These are phyloP conservation scores for Megalurothrips usitatus DNA, from an alignment of 2,888 invertebrate species.

Conservation along the genomic window DNA sequence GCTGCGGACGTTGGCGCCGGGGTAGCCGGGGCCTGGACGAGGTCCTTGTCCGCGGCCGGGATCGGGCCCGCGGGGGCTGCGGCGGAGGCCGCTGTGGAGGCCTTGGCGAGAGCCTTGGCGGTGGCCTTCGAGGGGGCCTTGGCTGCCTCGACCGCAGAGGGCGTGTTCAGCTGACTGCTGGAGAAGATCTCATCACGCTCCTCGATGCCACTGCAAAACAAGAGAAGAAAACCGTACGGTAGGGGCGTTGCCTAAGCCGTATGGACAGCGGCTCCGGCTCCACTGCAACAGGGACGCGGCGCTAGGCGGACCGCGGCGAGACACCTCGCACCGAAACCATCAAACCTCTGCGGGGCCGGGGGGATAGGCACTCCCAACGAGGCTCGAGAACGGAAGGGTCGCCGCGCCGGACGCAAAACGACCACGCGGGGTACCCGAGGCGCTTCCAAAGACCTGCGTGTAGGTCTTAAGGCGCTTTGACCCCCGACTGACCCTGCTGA, in stretches of 20 bases:
- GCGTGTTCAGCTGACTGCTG: conserved; percentile 53
- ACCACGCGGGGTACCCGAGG: no score
- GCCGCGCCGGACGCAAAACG: no score
- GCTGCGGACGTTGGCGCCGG: conserved; percentile 26
- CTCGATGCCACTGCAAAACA: conserved; percentile 67
- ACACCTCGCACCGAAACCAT: background rate
- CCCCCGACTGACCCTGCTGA: no score
- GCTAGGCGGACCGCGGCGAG: background rate
- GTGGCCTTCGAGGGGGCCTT: conserved; percentile 33
- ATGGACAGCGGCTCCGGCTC: no score
- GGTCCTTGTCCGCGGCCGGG: conserved; percentile 27
- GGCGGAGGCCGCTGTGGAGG: conserved; percentile 34
- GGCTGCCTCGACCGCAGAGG: conserved; percentile 42
- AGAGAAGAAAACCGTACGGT: background rate
- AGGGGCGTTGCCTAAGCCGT: background rate
- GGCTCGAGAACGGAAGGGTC: no score
- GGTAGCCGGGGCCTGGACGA: background rate
- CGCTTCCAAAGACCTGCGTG: no score
- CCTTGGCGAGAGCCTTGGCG: conserved; percentile 35
- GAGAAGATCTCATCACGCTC: conserved; percentile 73
- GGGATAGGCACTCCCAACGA: no score
- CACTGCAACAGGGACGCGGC: no score
- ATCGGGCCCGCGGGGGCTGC: conserved; percentile 16
- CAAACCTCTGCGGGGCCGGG: background rate
- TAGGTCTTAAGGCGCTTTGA: no score